These are phyloP conservation scores for Blennius ocellaris DNA, from an alignment of 2,113 vertebrate species.

Conservation along the genomic window DNA sequence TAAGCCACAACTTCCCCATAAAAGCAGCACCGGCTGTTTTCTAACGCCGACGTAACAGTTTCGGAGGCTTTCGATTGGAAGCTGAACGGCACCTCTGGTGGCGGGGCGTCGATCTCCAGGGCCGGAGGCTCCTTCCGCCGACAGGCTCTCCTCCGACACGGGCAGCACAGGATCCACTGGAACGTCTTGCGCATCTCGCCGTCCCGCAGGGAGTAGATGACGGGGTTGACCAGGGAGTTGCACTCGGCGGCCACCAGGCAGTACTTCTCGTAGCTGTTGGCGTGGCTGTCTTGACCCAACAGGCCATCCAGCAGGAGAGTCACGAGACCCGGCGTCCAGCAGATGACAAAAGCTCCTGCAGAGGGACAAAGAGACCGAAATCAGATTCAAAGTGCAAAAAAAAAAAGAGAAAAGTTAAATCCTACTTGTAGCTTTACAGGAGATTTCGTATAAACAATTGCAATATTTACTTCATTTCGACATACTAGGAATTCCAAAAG, in stretches of 20 bases:
- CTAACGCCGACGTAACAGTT: too few species aligned
- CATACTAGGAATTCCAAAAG: too few species aligned
- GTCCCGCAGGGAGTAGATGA: slow-evolving; percentile 91
- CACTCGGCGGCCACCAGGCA: slow-evolving; percentile 91
- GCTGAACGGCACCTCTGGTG: slow-evolving; percentile 58
- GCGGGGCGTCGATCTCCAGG: slow-evolving; percentile 44
- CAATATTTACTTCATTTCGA: too few species aligned
- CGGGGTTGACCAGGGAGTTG: slow-evolving; percentile 92
- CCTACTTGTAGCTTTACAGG: neutral
- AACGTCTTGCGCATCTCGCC: slow-evolving; percentile 91
- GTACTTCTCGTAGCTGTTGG: slow-evolving; percentile 89
- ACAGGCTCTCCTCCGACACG: slow-evolving; percentile 57
- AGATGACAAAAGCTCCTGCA: slow-evolving; percentile 93
- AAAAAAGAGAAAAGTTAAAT: neutral
- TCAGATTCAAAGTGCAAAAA: neutral
- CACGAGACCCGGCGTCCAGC: slow-evolving; percentile 92
- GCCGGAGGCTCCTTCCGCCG: slow-evolving; percentile 46
- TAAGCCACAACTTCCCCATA: too few species aligned
- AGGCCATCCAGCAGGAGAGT: slow-evolving; percentile 90
- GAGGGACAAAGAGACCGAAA: slow-evolving; percentile 10
- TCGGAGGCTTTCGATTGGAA: too few species aligned
- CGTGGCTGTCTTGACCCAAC: slow-evolving; percentile 80
- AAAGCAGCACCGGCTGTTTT: too few species aligned
- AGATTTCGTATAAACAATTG: too few species aligned
- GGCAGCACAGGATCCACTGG: slow-evolving; percentile 87